phyloP scores from a whole-genome alignment of 2,888 invertebrate species.

The Cremastinae sp. region DNA sequence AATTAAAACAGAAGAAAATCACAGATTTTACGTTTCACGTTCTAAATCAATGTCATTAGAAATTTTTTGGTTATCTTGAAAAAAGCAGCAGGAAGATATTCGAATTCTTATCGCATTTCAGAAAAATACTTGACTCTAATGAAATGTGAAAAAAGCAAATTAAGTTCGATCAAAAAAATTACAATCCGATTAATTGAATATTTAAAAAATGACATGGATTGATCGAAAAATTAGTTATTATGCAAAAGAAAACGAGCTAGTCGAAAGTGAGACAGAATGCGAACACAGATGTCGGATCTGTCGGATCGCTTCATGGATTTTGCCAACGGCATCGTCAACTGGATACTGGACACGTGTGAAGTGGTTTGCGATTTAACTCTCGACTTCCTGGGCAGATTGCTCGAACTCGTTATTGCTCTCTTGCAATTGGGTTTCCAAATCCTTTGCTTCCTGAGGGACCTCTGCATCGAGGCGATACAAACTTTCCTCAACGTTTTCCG shows the following conservation, averaged over 20 bases:
- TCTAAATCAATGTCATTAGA: constrained; percentile 16
- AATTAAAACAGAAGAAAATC: background rate
- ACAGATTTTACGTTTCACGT: constrained; percentile 20
- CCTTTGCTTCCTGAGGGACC: constrained; percentile 69
- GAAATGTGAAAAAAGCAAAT: constrained; percentile 4
- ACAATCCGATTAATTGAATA: background rate
- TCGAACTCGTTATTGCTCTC: constrained; percentile 71
- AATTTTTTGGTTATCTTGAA: background rate
- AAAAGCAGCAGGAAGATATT: constrained; percentile 1
- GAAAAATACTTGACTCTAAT: constrained; percentile 14
- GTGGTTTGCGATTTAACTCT: constrained; percentile 69
- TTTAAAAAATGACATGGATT: background rate
- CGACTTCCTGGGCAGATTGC: constrained; percentile 68
- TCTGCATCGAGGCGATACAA: constrained; percentile 72
- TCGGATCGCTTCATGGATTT: constrained; percentile 67
- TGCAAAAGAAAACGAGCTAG: background rate
- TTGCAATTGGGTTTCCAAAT: constrained; percentile 72
- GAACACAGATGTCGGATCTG: constrained; percentile 63
- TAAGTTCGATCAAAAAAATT: background rate
- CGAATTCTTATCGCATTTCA: constrained; percentile 13
- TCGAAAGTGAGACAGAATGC: constrained; percentile 46
- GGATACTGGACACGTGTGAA: constrained; percentile 72
- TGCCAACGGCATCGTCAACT: constrained; percentile 64
- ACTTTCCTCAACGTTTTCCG: constrained; percentile 73
- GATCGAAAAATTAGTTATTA: constrained; percentile 15